Conservation (phyloP, 2,797 vertebrate species). For the Brachyalestes nurse region DNA sequence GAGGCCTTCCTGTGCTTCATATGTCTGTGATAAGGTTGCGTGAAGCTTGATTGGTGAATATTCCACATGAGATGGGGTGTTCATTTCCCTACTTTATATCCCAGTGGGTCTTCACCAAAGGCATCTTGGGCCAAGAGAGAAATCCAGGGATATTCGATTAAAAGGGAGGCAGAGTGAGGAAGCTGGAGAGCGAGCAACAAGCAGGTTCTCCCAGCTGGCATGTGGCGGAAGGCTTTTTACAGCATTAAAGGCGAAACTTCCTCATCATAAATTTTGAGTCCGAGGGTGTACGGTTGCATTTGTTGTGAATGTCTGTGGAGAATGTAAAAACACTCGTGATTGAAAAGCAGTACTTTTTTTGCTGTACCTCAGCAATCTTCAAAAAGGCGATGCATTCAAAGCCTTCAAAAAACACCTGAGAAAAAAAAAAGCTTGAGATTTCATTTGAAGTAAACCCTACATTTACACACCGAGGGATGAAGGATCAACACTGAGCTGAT, state of each 20-base stretch:
- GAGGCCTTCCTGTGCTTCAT: constrained; percentile 56
- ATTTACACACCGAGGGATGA: constrained; percentile 53
- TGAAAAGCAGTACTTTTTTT: constrained; percentile 63
- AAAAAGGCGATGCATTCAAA: constrained; percentile 72
- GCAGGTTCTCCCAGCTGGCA: constrained; percentile 45
- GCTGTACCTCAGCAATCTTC: constrained; percentile 68
- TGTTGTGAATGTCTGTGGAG: constrained; percentile 24
- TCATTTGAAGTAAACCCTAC: constrained; percentile 65
- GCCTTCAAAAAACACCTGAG: constrained; percentile 62
- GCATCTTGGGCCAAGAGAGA: constrained; percentile 62
- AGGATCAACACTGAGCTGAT: constrained; percentile 69
- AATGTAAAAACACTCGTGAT: constrained; percentile 35
- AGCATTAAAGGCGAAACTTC: constrained; percentile 54
- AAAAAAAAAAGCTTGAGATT: constrained; percentile 70
- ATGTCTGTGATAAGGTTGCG: constrained; percentile 50
- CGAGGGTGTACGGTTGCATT: constrained; percentile 23
- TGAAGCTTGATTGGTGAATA: constrained; percentile 59
- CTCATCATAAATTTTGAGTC: constrained; percentile 37
- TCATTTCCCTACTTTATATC: constrained; percentile 51
- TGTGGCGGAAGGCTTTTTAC: constrained; percentile 36
- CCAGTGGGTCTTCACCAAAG: constrained; percentile 63
- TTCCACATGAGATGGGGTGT: constrained; percentile 16
- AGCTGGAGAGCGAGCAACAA: constrained; percentile 24
- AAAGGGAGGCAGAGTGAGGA: constrained; percentile 42
- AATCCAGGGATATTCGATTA: constrained; percentile 61